Conservation (phyloP, 2,113 vertebrate genomes). For the Euleptes europaea region DNA sequence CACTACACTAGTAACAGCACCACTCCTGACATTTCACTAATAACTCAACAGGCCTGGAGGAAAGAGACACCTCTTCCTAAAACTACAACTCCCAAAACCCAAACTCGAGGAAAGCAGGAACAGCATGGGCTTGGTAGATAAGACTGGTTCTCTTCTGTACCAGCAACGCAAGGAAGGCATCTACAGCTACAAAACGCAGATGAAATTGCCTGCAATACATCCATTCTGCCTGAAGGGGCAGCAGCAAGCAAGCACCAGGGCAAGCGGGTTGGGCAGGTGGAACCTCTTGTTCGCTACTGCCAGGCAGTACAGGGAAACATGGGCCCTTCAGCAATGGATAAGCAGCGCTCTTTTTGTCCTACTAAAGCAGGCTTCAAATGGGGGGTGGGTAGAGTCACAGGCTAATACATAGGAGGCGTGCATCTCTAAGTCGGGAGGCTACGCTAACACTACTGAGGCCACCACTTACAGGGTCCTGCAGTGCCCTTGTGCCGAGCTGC, state of each 20-base stretch:
- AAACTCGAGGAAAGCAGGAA: neutral
- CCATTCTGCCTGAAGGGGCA: neutral
- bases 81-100: neutral
- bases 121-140: fast-evolving
- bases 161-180: neutral
- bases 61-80: neutral
- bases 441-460: conserved; percentile 38
- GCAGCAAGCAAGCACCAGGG: fast-evolving
- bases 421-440: neutral
- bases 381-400: neutral
- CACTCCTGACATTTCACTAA: neutral
- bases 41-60: neutral
- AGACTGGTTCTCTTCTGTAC: neutral
- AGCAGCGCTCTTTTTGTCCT: neutral
- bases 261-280: fast-evolving
- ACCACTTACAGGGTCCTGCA: conserved; percentile 76
- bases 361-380: neutral
- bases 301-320: neutral
- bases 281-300: conserved; percentile 33
- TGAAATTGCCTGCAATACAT: neutral
- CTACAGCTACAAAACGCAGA: neutral
- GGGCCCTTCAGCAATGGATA: neutral
- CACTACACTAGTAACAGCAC: neutral
- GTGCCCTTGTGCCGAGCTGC: conserved; percentile 60
- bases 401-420: conserved; percentile 10